Conservation (phyloP, 1,140 invertebrate genomes). For the Paramacrobiotus metropolitanus region DNA sequence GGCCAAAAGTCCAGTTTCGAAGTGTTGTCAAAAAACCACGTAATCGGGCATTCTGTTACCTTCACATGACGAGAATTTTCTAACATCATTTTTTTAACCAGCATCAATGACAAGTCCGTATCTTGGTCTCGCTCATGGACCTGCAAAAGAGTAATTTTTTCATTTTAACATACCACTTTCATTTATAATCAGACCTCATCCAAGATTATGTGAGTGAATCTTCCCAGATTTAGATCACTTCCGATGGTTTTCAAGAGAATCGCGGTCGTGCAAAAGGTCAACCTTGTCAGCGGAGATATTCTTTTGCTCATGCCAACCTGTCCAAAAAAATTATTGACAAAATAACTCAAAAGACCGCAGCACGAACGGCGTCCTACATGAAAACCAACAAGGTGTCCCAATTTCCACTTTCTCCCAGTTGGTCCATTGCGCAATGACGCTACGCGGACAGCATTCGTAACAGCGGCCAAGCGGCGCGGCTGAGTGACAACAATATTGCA, state of each 20-base stretch:
- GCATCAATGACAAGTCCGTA: conserved; percentile 67
- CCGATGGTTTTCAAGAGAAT: conserved; percentile 38
- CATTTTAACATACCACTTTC: neutral
- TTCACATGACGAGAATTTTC: conserved; percentile 43
- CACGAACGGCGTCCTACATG: conserved; percentile 32
- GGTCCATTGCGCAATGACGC: conserved; percentile 16
- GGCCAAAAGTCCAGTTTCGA: too few relatives aligned
- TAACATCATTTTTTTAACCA: conserved; percentile 47
- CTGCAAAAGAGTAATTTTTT: conserved; percentile 14
- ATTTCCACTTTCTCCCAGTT: conserved; percentile 43
- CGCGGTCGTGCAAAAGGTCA: conserved; percentile 64
- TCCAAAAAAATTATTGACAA: too few relatives aligned
- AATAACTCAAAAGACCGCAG: too few relatives aligned
- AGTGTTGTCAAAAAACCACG: too few relatives aligned
- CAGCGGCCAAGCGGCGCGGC: conserved; percentile 57
- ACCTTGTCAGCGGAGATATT: conserved; percentile 39
- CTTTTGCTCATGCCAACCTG: conserved; percentile 37
- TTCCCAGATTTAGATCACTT: conserved; percentile 29
- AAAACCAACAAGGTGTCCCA: conserved; percentile 57
- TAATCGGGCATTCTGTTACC: conserved; percentile 21
- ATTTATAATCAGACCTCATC: conserved; percentile 37
- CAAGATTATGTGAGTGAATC: conserved; percentile 67
- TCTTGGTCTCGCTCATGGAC: conserved; percentile 85
- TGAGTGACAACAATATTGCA: conserved; percentile 71
- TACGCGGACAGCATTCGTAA: conserved; percentile 53